Evolutionary conservation across 1,140 invertebrate species (phyloP).

Genomic region (Papilio helenus): DNA sequence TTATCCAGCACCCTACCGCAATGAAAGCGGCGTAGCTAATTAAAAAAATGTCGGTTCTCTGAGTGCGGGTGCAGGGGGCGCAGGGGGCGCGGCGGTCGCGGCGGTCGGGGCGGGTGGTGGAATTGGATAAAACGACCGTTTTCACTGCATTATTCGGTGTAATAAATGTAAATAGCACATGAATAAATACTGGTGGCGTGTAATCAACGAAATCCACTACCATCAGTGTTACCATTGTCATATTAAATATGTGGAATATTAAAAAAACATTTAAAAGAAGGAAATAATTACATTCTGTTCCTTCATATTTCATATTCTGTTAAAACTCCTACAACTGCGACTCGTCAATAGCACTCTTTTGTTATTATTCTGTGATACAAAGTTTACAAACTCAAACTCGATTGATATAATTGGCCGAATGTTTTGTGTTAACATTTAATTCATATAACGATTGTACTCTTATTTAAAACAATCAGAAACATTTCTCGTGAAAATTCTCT

Average conservation of each 20-base stretch:
- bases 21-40: constrained; percentile 53
- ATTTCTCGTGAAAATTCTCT: not conserved
- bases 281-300: not conserved
- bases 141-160: constrained; percentile 30
- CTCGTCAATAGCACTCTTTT: not conserved
- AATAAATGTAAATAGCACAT: constrained; percentile 40
- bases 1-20: constrained; percentile 44
- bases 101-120: not conserved
- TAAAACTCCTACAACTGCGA: not conserved
- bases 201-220: not conserved
- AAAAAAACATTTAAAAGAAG: not conserved
- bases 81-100: not conserved
- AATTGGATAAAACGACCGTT: constrained; percentile 37
- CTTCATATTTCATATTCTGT: not conserved
- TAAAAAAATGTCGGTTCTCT: constrained; percentile 45
- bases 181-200: constrained; percentile 28
- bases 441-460: not conserved
- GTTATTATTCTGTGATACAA: not conserved
- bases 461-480: not conserved
- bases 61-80: not conserved
- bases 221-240: not conserved
- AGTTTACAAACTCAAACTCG: not conserved
- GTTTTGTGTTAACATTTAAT: not conserved
- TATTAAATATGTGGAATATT: not conserved
- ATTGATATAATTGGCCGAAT: not conserved